phyloP scores from a whole-genome alignment of 2,888 invertebrate species.

The Branchellion lobata region DNA sequence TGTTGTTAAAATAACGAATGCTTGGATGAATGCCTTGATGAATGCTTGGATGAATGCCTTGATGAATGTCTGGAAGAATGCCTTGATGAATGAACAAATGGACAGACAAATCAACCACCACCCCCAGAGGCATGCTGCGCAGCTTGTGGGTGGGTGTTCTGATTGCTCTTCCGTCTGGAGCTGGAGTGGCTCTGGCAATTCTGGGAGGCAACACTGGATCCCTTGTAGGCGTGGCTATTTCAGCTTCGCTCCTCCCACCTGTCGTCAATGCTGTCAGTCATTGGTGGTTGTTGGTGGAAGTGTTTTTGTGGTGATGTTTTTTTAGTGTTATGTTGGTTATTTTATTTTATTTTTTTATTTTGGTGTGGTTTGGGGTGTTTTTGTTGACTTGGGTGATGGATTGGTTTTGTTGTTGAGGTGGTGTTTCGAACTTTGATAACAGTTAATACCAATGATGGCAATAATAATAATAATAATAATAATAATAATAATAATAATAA shows the following conservation, averaged over 20 bases:
- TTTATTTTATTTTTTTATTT: neutral
- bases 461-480: too few relatives aligned
- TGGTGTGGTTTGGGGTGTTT: neutral
- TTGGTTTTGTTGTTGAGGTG: too few relatives aligned
- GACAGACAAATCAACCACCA: too few relatives aligned
- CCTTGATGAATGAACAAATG: too few relatives aligned
- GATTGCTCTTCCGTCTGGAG: slow-evolving; percentile 77
- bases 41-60: too few relatives aligned
- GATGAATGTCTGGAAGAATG: neutral
- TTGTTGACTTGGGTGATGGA: neutral
- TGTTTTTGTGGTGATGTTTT: slow-evolving; percentile 37
- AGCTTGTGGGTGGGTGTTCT: slow-evolving; percentile 73
- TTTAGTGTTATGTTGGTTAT: neutral
- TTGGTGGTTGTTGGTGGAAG: slow-evolving; percentile 55
- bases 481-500: too few relatives aligned
- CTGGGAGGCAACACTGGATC: slow-evolving; percentile 78
- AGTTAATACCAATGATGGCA: too few relatives aligned
- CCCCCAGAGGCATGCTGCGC: slow-evolving; percentile 68
- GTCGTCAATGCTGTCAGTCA: slow-evolving; percentile 74
- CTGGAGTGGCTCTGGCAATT: slow-evolving; percentile 75
- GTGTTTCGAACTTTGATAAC: too few relatives aligned
- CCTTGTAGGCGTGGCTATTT: slow-evolving; percentile 78
- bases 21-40: too few relatives aligned
- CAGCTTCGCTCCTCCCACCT: slow-evolving; percentile 76
- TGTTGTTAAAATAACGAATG: too few relatives aligned